These are phyloP conservation scores for Capitulum mitella DNA, from an alignment of 2,888 invertebrate species.

Conservation along the genomic window DNA sequence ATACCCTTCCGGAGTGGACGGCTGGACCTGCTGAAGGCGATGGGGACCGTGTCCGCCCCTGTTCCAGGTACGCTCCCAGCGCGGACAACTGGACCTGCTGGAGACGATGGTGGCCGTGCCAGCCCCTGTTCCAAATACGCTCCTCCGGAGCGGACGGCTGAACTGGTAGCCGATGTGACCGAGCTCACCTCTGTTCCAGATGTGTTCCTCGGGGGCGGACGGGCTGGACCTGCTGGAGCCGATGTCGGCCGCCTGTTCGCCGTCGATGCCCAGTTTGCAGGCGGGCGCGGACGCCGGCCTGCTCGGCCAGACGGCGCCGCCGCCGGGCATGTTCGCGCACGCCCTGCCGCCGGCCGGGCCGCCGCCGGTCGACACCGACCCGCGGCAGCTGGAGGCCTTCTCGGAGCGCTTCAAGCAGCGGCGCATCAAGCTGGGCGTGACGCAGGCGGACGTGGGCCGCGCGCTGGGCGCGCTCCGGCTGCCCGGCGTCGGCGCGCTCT, in stretches of 20 bases:
- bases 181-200: conserved; percentile 53
- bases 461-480: conserved; percentile 96
- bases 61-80: too few relatives aligned
- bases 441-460: conserved; percentile 98
- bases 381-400: conserved; percentile 92
- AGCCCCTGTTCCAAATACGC: too few relatives aligned
- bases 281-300: conserved; percentile 46
- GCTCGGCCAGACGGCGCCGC: conserved; percentile 35
- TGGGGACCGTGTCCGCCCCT: too few relatives aligned
- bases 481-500: conserved; percentile 97
- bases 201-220: conserved; percentile 80
- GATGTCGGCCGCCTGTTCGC: conserved; percentile 53
- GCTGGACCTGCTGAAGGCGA: too few relatives aligned
- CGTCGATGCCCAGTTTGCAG: conserved; percentile 72
- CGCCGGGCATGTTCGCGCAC: not conserved
- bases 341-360: conserved; percentile 46
- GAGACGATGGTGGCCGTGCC: too few relatives aligned
- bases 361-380: conserved; percentile 44
- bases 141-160: too few relatives aligned
- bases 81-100: too few relatives aligned
- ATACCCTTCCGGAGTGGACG: too few relatives aligned
- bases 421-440: conserved; percentile 95
- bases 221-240: conserved; percentile 88
- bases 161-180: too few relatives aligned
- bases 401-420: conserved; percentile 99